These are phyloP conservation scores for Lycopodina hypogea DNA, from an alignment of 37 sponge, comb jelly and placozoan species.

Conservation along the genomic window DNA sequence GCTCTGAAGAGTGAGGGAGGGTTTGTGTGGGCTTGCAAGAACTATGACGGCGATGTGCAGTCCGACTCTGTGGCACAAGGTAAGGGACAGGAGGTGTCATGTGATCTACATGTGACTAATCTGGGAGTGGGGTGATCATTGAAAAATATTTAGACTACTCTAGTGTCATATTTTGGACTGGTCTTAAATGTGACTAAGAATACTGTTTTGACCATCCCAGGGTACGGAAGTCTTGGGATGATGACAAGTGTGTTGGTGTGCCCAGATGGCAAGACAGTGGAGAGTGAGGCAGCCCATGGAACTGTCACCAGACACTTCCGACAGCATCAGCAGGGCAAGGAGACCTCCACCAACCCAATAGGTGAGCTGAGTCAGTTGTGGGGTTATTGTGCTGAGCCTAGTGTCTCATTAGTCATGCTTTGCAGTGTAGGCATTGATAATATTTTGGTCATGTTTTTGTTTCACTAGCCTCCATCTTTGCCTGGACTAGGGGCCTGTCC, in stretches of 20 bases:
- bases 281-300: conserved; percentile 95
- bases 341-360: conserved; percentile 91
- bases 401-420: not conserved
- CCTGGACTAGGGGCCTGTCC: conserved; percentile 89
- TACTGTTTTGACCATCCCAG: conserved; percentile 21
- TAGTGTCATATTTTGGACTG: not conserved
- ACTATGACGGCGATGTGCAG: conserved; percentile 98
- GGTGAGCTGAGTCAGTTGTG: too few relatives aligned
- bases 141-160: too few relatives aligned
- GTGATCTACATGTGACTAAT: not conserved
- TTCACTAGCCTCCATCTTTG: conserved; percentile 89
- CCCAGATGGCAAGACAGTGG: conserved; percentile 94
- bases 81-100: conserved; percentile 12
- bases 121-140: not conserved
- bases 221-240: conserved; percentile 93
- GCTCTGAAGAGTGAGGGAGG: conserved; percentile 92
- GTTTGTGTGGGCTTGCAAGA: conserved; percentile 98
- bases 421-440: not conserved
- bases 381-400: not conserved
- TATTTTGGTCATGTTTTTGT: not conserved
- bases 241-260: conserved; percentile 97
- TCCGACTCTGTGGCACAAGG: conserved; percentile 93
- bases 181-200: not conserved
- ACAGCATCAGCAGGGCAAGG: conserved; percentile 89
- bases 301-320: conserved; percentile 95